These are phyloP conservation scores for Pseudochromis fuscus DNA, from an alignment of 2,797 vertebrate genomes.

Conservation along the genomic window DNA sequence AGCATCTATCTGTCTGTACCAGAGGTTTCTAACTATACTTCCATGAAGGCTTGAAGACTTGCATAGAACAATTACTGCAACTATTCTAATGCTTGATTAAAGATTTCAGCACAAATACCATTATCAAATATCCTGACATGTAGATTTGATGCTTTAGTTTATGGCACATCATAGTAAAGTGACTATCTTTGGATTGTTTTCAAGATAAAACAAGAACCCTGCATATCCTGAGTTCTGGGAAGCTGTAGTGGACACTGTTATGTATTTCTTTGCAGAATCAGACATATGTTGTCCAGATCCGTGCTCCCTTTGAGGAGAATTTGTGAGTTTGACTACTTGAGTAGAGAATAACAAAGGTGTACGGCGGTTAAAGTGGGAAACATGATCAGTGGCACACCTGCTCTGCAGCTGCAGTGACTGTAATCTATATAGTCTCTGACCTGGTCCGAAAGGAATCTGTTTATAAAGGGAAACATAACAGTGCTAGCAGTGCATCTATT, in stretches of 20 bases:
- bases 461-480: no score
- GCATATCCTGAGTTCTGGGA: neutral
- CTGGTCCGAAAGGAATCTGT: neutral
- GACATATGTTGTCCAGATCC: neutral
- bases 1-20: neutral
- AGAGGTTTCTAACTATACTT: no score
- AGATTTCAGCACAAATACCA: neutral
- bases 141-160: neutral
- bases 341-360: neutral
- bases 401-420: neutral
- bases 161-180: neutral
- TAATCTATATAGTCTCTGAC: neutral
- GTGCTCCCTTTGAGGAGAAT: neutral
- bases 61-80: neutral
- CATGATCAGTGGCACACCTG: neutral
- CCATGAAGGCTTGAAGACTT: no score
- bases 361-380: neutral
- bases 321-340: no score
- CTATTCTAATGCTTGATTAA: no score
- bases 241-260: neutral
- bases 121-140: neutral
- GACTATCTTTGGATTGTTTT: no score
- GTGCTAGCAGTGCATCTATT: neutral
- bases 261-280: neutral
- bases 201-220: no score